Conservation (phyloP, 2,797 vertebrate genomes). For the Limosa lapponica region DNA sequence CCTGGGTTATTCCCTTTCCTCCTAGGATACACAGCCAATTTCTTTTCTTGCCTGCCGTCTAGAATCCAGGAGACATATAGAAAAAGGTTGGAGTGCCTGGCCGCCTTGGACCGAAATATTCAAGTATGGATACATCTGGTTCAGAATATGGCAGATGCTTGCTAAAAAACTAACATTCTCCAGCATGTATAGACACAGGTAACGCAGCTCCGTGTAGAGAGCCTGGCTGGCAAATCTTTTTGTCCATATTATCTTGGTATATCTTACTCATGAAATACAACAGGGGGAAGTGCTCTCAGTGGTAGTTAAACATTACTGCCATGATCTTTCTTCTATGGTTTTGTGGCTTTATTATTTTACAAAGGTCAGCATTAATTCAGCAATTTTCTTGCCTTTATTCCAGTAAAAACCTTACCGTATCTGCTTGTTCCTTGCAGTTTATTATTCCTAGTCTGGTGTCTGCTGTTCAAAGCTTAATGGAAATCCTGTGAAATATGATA, state of each 20-base stretch:
- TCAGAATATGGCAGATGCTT: not conserved
- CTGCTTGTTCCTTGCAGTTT: not conserved
- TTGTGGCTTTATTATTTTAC: conserved; percentile 35
- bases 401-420: not conserved
- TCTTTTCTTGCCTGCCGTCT: not conserved
- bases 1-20: not conserved
- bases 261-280: not conserved
- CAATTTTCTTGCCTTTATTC: conserved; percentile 26
- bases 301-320: not conserved
- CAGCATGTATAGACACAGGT: not conserved
- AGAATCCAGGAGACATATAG: not conserved
- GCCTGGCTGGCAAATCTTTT: not conserved
- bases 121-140: not conserved
- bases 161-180: not conserved
- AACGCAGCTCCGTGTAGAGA: not conserved
- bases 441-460: not conserved
- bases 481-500: conserved; percentile 26
- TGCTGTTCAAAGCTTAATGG: conserved; percentile 5
- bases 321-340: not conserved
- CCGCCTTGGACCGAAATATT: not conserved
- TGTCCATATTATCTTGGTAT: not conserved
- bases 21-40: not conserved
- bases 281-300: not conserved
- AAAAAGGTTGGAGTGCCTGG: not conserved
- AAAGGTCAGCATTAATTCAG: conserved; percentile 45